Evolutionary conservation across 2,113 vertebrate species (phyloP).

Genomic region (Lonchura striata): DNA sequence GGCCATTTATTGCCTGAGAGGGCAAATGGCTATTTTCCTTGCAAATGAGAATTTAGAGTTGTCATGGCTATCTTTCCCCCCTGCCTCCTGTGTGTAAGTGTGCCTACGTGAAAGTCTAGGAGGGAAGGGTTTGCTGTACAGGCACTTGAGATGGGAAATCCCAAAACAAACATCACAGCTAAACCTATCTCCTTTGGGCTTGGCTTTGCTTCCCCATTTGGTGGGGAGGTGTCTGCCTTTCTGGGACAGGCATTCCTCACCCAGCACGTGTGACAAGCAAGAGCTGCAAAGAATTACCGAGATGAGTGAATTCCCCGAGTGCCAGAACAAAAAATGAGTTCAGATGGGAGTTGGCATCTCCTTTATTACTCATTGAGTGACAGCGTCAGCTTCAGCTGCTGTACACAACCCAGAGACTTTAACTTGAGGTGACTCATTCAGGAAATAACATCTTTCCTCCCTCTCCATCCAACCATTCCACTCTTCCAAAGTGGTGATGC

Average conservation of each 20-base stretch:
- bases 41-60: neutral
- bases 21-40: neutral
- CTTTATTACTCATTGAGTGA: neutral
- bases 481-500: fast-evolving
- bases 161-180: neutral
- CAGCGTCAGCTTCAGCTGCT: neutral
- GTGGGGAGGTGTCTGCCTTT: neutral
- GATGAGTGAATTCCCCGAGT: neutral
- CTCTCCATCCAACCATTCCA: neutral
- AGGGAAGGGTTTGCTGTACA: neutral
- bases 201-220: neutral
- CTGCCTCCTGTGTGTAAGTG: neutral
- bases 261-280: neutral
- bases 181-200: neutral
- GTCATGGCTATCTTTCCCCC: neutral
- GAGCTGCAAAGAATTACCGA: neutral
- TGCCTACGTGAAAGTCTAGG: neutral
- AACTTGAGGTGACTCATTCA: neutral
- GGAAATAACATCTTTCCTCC: neutral
- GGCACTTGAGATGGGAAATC: neutral
- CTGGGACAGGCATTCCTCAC: neutral
- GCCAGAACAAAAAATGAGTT: neutral
- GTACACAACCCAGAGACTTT: neutral
- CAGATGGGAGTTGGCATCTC: neutral
- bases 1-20: neutral